Evolutionary conservation across 2,113 vertebrate genomes (phyloP).

Genomic region (Triplophysa dalaica): DNA sequence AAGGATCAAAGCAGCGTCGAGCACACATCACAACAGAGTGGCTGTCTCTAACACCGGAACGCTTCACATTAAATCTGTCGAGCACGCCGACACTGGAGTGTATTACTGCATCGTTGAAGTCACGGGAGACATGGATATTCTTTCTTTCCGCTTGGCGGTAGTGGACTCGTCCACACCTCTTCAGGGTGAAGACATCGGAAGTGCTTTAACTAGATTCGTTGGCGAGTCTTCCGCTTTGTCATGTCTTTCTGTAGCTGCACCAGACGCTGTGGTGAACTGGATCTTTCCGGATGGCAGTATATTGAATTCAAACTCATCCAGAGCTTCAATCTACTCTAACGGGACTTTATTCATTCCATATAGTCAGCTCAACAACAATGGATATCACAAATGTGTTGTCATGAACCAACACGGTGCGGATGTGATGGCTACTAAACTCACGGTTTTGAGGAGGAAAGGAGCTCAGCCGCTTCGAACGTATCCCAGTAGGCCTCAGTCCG

Average conservation of each 20-base stretch:
- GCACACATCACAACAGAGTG: conserved; percentile 66
- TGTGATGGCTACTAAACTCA: conserved; percentile 73
- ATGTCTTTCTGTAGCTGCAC: conserved; percentile 74
- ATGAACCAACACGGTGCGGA: conserved; percentile 82
- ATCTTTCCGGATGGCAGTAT: conserved; percentile 80
- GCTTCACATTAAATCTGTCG: conserved; percentile 70
- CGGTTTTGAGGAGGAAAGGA: conserved; percentile 68
- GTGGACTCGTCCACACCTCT: conserved; percentile 68
- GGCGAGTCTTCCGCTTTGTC: conserved; percentile 77
- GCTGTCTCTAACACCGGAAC: conserved; percentile 69
- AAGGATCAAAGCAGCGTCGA: conserved; percentile 68
- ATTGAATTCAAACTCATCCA: conserved; percentile 70
- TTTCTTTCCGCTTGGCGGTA: conserved; percentile 76
- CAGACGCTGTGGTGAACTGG: conserved; percentile 82
- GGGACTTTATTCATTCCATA: conserved; percentile 79
- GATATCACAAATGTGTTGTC: conserved; percentile 86
- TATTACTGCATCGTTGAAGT: conserved; percentile 83
- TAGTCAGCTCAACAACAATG: conserved; percentile 72
- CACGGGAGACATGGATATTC: conserved; percentile 71
- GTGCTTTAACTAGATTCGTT: conserved; percentile 66
- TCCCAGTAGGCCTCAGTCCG: conserved; percentile 73
- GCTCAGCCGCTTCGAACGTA: conserved; percentile 64
- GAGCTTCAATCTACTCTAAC: conserved; percentile 69
- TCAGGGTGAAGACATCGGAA: conserved; percentile 60
- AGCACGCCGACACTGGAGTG: conserved; percentile 77